Evolutionary conservation across 2,797 vertebrate species (phyloP), one percentile per base, ranked within the genome.

Genomic region (Bradypus variegatus): DNA sequence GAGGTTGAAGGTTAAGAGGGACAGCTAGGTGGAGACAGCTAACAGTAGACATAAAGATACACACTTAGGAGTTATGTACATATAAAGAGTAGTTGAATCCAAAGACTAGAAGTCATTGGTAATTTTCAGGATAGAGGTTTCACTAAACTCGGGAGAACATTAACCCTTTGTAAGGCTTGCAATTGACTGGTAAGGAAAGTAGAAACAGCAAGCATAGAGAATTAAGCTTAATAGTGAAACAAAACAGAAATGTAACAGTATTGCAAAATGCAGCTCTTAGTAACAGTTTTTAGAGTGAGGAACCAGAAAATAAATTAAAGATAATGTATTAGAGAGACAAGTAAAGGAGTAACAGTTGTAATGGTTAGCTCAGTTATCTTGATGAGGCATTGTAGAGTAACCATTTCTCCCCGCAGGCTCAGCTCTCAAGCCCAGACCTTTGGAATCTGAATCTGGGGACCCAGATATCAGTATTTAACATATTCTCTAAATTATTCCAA

Each of bases 21-120:
- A 7, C 0, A 0, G 16, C 25, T 36, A 60, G 9, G 27, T 18
- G 36, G 27, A 64, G 23, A 12, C 0, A 58, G 23, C 11, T 6
- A 31, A 58, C 41, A 29, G 36, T 33, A 19, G 2, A 38, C 0
- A 13, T 0, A 48, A 12, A 3, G 11, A 55, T 2, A 27, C 16
- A 82, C n/a, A 53, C 38, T 33, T 41, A 3, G 23, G 80, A 45
- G 16, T 58, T 9, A 67, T 1, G 4, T 0, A 31, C 53, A 31
- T 21, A 55, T 13, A 70, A 65, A 79, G 36, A n/a, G 67, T 1
- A 5, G 7, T 4, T 48, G 29, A 70, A 65, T 16, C 11, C 33
- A 19, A 3, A 86, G 25, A 29, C 15, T 29, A 27, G 33, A 91
- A 41, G 11, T 45, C 10, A 15, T 18, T 45, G 38, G 8, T 23